phyloP scores from a whole-genome alignment of 2,888 invertebrate species.

The Andrena chrysosceles region DNA sequence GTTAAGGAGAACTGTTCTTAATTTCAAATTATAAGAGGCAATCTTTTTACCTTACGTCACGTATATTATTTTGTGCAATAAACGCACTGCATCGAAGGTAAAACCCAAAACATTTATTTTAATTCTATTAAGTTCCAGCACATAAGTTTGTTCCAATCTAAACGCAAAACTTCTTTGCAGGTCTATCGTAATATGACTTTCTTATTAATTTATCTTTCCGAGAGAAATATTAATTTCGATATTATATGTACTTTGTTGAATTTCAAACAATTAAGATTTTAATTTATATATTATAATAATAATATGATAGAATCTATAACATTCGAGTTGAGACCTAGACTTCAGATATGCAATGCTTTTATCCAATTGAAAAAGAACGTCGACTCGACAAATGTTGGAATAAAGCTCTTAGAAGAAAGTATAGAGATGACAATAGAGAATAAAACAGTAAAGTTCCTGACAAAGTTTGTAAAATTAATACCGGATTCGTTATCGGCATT shows the following conservation, averaged over 20 bases:
- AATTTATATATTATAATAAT: not conserved
- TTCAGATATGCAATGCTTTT: constrained; percentile 80
- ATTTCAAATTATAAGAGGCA: not conserved
- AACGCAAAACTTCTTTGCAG: constrained; percentile 20
- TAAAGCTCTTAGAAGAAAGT: constrained; percentile 76
- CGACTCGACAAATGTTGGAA: constrained; percentile 66
- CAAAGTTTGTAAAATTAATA: constrained; percentile 75
- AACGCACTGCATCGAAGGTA: constrained; percentile 33
- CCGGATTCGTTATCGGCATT: constrained; percentile 79
- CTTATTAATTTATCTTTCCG: not conserved
- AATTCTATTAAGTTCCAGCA: not conserved
- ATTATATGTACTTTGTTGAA: not conserved
- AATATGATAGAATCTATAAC: constrained; percentile 72
- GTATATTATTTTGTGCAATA: constrained; percentile 16
- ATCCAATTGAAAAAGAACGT: constrained; percentile 71
- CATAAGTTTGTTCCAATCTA: not conserved
- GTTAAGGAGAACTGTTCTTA: not conserved
- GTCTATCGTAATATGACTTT: not conserved
- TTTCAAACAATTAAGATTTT: not conserved
- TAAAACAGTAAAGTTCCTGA: constrained; percentile 67
- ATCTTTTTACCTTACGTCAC: constrained; percentile 11
- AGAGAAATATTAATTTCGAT: not conserved
- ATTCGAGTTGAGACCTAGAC: constrained; percentile 79
- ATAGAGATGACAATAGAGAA: constrained; percentile 73
- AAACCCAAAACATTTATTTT: constrained; percentile 3